Conservation (phyloP, 2,888 invertebrate species). For the Branchinecta sandiegonensis region DNA sequence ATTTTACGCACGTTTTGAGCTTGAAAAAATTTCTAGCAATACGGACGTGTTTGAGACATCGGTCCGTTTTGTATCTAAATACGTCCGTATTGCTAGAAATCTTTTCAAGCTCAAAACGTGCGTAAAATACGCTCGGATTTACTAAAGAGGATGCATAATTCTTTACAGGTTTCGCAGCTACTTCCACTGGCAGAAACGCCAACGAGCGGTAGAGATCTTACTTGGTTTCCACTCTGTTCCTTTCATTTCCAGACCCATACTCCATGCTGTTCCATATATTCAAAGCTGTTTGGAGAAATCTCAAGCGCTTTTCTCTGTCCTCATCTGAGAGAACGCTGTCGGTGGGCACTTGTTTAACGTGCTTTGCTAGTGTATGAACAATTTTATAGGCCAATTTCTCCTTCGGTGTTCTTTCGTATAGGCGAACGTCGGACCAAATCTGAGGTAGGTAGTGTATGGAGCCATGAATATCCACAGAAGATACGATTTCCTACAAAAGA, state of each 20-base stretch:
- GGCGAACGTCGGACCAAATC: neutral
- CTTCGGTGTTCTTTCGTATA: neutral
- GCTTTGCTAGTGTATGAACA: neutral
- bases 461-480: neutral
- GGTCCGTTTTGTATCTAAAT: too few relatives aligned
- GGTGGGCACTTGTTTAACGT: neutral
- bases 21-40: too few relatives aligned
- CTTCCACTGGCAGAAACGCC: too few relatives aligned
- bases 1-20: too few relatives aligned
- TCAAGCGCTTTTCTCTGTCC: neutral
- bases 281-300: neutral
- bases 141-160: too few relatives aligned
- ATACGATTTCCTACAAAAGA: neutral
- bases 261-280: neutral
- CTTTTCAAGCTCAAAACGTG: too few relatives aligned
- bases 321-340: neutral
- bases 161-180: too few relatives aligned
- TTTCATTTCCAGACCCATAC: neutral
- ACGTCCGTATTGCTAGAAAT: too few relatives aligned
- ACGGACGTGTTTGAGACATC: too few relatives aligned
- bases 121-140: too few relatives aligned
- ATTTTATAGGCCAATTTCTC: conserved; percentile 8
- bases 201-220: neutral
- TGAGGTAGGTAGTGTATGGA: conserved; percentile 4
- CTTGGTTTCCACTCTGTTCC: neutral